Evolutionary conservation across 2,888 invertebrate genomes (phyloP).

Genomic region (Xanthia togata): DNA sequence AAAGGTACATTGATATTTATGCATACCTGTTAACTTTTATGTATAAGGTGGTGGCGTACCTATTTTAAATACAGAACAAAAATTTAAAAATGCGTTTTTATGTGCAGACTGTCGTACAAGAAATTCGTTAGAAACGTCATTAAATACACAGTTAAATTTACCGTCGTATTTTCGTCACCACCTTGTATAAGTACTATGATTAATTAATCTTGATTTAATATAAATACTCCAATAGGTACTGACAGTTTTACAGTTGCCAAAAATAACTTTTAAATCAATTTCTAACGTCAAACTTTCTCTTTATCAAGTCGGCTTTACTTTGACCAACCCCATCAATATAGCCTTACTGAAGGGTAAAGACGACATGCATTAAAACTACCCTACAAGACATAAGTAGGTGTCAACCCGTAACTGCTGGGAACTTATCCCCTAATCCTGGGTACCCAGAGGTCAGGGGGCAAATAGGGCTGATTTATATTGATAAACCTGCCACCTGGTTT

Average conservation of each 20-base stretch:
- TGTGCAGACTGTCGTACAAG: too few relatives aligned
- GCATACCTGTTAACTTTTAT: too few relatives aligned
- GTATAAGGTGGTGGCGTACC: too few relatives aligned
- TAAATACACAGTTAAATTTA: too few relatives aligned
- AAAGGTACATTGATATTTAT: too few relatives aligned
- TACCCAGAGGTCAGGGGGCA: constrained; percentile 74
- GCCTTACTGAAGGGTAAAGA: constrained; percentile 39
- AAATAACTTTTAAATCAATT: not conserved
- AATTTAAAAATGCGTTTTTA: too few relatives aligned
- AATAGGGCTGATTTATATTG: constrained; percentile 74
- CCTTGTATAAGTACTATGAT: too few relatives aligned
- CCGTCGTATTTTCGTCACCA: too few relatives aligned
- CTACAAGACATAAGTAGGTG: constrained; percentile 64
- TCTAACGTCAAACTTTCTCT: not conserved
- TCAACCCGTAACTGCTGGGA: constrained; percentile 72
- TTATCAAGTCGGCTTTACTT: not conserved
- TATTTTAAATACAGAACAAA: too few relatives aligned
- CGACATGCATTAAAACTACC: constrained; percentile 46
- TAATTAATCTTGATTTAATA: too few relatives aligned
- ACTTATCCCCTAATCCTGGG: constrained; percentile 73
- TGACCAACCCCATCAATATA: constrained; percentile 49
- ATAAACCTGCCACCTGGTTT: constrained; percentile 72
- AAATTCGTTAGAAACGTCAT: too few relatives aligned
- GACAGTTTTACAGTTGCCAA: too few relatives aligned
- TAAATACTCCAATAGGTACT: not conserved